Base-by-base conservation (phyloP, 2,888 invertebrate species). In the Caenorhabditis wallacei region DNA sequence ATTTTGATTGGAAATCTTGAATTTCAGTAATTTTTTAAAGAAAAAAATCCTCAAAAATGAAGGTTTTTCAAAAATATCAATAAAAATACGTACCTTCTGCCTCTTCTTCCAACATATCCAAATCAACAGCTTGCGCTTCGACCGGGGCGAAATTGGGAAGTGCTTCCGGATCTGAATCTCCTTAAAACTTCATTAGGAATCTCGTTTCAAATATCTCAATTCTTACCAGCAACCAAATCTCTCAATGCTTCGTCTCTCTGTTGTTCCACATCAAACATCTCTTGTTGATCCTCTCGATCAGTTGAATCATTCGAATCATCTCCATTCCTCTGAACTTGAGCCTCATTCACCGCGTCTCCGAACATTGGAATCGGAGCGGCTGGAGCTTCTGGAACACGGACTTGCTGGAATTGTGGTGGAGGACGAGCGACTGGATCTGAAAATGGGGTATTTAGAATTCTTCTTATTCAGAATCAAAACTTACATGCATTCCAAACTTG, bases 301-400 rank as follows among this genome's bases (percentile, higher is more conserved):
- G 76, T 76, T 24, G 59, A 59, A 22, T 76, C 76, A 22, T 76
- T 76, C 18, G 76, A 76, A 53, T 76, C 76, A 16, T 76, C 76
- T 10, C 76, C 76, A 13, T 37, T 51, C 16, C 76, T n/a, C 16
- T 76, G 76, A 18, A 76, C 76, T 18, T 57, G 66, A 59, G 75
- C 59, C 43, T 76, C 76, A 24, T 76, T 76, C 30, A 68, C 76
- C 4, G 68, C 76, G 40, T 51, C 68, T 5, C 69, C 76, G 18
- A 76, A 76, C 76, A 76, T 76, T 22, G 66, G 75, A 7, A 72
- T 61, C n/a, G 59, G 18, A 13, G 16, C 37, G 24, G 57, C 46
- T 18, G 46, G 18, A 5, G 18, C 18, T n/a, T n/a, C n/a, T n/a
- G n/a, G n/a, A n/a, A n/a, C n/a, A n/a, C 43, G 43, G 43, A 5